Percentiles rank a stretch among this genome's conserved stretches.
phyloP scores from a whole-genome alignment of 2,888 invertebrate genomes.

The Apotomis turbidana region DNA sequence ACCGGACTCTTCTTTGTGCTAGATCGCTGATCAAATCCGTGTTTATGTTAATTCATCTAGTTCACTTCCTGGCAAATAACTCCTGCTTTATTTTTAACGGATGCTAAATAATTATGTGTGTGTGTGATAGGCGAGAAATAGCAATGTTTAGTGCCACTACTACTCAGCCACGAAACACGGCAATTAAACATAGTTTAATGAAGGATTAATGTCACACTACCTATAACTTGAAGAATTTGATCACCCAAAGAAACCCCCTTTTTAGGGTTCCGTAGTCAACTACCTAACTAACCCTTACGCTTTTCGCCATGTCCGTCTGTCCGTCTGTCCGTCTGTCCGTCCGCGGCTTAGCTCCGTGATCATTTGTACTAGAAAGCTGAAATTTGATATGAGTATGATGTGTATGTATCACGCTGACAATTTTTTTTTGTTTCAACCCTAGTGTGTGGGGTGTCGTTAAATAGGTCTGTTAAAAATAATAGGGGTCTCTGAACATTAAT shows the following conservation, averaged over 20 bases:
- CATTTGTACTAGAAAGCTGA: no score
- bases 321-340: no score
- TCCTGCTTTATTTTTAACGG: conserved; percentile 26
- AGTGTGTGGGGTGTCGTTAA: no score
- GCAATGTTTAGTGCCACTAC: conserved; percentile 9
- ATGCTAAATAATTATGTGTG: conserved; percentile 10
- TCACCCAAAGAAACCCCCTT: background rate
- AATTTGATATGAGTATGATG: no score
- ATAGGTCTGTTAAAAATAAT: no score
- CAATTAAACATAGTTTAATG: conserved; percentile 8
- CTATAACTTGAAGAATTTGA: background rate
- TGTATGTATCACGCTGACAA: no score
- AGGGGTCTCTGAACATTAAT: no score
- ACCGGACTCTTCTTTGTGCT: conserved; percentile 19
- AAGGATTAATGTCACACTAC: conserved; percentile 3
- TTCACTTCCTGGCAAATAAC: conserved; percentile 27
- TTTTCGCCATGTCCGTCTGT: no score
- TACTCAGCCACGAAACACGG: conserved; percentile 10
- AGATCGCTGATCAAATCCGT: conserved; percentile 15
- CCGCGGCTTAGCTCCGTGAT: no score
- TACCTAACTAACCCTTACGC: no score
- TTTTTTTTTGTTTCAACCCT: no score
- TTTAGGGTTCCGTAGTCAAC: no score
- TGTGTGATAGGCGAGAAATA: conserved; percentile 10
- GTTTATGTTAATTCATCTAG: conserved; percentile 32